Evolutionary conservation across 2,797 vertebrate species (phyloP).

Genomic region (Coccyzus lansbergi): DNA sequence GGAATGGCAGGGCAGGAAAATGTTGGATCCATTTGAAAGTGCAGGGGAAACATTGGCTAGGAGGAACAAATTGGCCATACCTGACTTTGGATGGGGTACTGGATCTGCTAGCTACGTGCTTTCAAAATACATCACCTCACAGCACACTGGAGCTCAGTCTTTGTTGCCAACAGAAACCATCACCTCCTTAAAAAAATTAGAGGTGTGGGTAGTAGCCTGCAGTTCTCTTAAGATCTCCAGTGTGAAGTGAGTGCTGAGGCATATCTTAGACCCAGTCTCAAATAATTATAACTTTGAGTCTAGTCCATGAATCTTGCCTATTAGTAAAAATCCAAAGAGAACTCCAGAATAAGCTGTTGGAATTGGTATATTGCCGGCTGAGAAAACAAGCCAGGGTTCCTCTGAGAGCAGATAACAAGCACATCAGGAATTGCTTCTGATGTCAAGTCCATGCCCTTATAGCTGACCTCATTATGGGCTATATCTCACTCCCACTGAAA

Average conservation of each 20-base stretch:
- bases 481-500: background rate
- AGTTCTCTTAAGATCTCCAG: background rate
- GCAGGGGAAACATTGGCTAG: background rate
- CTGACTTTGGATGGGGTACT: background rate
- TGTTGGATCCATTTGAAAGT: background rate
- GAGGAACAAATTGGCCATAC: background rate
- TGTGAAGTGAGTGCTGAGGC: background rate
- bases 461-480: slow-evolving; percentile 42
- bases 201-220: background rate
- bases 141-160: background rate
- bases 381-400: slow-evolving; percentile 18
- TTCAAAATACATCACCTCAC: background rate
- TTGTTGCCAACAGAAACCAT: background rate
- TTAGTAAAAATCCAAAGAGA: background rate
- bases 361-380: background rate
- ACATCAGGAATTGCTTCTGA: slow-evolving; percentile 26
- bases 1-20: background rate
- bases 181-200: background rate
- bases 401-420: slow-evolving; percentile 8
- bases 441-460: background rate
- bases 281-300: background rate
- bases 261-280: background rate
- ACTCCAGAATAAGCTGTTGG: slow-evolving; percentile 3
- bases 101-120: background rate
- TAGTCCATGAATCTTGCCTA: background rate